Conservation (phyloP, 2,797 vertebrate species). For the Sciaenops ocellatus region DNA sequence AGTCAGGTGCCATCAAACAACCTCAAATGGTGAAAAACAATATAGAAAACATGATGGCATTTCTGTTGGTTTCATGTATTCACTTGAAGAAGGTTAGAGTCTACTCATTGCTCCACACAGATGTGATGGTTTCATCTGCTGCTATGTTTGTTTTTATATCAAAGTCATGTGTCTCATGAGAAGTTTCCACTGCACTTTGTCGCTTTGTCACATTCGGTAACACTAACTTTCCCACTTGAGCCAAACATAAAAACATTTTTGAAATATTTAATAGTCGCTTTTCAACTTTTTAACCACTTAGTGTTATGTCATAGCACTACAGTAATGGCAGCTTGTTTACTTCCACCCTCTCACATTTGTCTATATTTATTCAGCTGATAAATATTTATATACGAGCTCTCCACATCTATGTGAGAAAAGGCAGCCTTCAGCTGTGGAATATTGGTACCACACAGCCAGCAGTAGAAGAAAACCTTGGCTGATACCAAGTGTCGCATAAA, state of each 20-base stretch:
- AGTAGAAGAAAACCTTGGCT: constrained; percentile 6
- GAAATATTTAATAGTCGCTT: background rate
- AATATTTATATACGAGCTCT: too few species aligned
- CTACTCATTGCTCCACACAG: background rate
- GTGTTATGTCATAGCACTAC: background rate
- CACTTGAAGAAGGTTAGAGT: background rate
- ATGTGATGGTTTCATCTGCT: background rate
- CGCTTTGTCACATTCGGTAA: background rate
- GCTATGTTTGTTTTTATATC: background rate
- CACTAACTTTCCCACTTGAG: background rate
- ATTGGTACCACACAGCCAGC: constrained; percentile 19
- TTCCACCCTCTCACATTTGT: background rate
- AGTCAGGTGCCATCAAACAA: too few species aligned
- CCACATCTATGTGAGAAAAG: background rate
- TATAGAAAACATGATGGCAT: background rate
- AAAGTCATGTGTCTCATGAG: background rate
- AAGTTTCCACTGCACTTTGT: background rate
- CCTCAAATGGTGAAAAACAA: background rate
- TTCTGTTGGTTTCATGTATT: background rate
- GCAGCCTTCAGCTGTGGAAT: constrained; percentile 27
- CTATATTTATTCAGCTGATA: background rate
- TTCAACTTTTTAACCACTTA: background rate
- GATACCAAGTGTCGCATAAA: constrained; percentile 9
- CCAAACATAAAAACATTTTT: background rate
- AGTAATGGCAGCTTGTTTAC: background rate